Evolutionary conservation across 2,113 vertebrate genomes (phyloP).

Genomic region (Chionomys nivalis): DNA sequence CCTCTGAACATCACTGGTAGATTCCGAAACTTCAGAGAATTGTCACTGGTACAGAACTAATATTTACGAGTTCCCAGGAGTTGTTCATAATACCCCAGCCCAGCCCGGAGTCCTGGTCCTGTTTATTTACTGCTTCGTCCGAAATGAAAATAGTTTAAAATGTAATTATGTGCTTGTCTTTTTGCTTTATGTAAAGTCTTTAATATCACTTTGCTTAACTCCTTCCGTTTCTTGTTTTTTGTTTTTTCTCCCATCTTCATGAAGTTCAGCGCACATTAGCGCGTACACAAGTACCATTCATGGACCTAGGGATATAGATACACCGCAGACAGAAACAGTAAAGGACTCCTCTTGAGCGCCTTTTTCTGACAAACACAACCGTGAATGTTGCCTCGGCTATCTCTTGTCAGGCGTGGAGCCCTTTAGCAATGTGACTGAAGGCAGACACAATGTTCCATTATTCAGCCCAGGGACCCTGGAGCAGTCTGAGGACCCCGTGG

Average conservation of each 20-base stretch:
- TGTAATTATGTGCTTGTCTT: background rate
- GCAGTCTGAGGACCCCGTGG: background rate
- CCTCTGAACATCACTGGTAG: background rate
- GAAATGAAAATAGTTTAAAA: slow-evolving; percentile 9
- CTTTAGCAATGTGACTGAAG: slow-evolving; percentile 33
- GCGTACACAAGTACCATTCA: background rate
- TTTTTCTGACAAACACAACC: background rate
- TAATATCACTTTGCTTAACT: background rate
- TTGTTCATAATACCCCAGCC: background rate
- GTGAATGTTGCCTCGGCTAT: background rate
- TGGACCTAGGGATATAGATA: background rate
- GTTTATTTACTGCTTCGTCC: background rate
- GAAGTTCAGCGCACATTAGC: background rate
- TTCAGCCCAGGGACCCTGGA: background rate
- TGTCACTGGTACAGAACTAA: slow-evolving; percentile 24
- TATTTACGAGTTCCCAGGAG: background rate
- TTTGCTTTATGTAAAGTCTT: background rate
- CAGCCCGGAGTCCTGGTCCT: background rate
- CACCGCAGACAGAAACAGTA: background rate
- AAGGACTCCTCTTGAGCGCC: background rate
- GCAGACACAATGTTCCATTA: slow-evolving; percentile 52
- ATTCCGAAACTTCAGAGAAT: background rate
- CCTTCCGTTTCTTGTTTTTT: background rate
- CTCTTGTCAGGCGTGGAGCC: background rate
- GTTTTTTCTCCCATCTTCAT: slow-evolving; percentile 27